Base-by-base conservation (phyloP, 1,140 invertebrate species). In the Prorops nasuta region DNA sequence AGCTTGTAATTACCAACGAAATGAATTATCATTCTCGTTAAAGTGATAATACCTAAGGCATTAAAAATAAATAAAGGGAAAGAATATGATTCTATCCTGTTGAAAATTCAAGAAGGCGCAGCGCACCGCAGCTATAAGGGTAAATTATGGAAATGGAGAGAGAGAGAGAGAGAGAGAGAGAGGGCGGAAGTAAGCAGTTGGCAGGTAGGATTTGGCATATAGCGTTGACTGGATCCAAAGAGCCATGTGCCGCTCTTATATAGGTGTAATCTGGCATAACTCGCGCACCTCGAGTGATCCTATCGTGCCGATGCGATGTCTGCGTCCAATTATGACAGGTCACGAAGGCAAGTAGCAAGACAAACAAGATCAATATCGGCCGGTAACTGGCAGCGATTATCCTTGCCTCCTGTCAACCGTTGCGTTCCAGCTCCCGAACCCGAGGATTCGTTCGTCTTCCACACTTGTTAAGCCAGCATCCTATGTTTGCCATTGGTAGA, bases 161-260 rank as follows among this genome's bases (percentile, higher is more conserved):
- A 42, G 42, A 49, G 44, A 19, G 44, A 31, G 28, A 46, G 28
- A 36, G 38, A 32, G 36, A 21, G 32, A 41, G 32, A 37, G 15
- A 18, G 31, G 47, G 37, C 17, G 22, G 34, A 37, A 46, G 38
- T 20, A 31, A 39, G 22, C n/a, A n/a, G n/a, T n/a, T n/a, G n/a
- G n/a, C n/a, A n/a, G n/a, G n/a, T n/a, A n/a, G n/a, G n/a, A n/a
- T n/a, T n/a, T n/a, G n/a, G n/a, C 24, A 28, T 6, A 6, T 28
- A 28, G 10, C 10, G 4, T 28, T 28, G 24, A 10, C 10, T 10
- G 24, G 24, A 6, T 4, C 24, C 4, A 28, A 10, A 28, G 24
- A 10, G 24, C 24, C 24, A 10, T 6, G 10, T 28, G 24, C 24
- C 4, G 24, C 24, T 4, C 24, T 4, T 28, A 28, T 28, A 28